Base-by-base conservation (phyloP, 1,140 invertebrate genomes). In the Uloborus diversus region DNA sequence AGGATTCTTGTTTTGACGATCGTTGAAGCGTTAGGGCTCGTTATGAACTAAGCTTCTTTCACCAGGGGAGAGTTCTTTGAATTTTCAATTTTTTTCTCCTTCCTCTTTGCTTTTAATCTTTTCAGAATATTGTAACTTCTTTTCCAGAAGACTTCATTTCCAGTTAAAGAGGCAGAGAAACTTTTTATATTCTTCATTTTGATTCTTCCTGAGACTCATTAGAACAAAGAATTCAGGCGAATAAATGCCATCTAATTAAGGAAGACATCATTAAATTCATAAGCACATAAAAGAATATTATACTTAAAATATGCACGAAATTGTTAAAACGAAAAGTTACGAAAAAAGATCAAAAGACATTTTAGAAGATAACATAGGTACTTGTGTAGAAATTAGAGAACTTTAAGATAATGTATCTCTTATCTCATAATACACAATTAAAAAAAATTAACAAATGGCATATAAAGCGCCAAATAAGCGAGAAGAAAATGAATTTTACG, bases 1-100 rank as follows among this genome's bases (percentile, higher is more conserved):
- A n/a, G n/a, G n/a, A 42, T 65, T 35, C 13, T 70, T 33, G 20
- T 70, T 70, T 65, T 70, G 27, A 70, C 27, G 23, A 27, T 56
- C 49, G 35, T 11, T 56, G 51, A 35, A 70, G 66, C 47, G 32
- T 70, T 37, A 28, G 23, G 51, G 28, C 66, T 70, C 35, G 66
- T 70, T 70, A 70, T 32, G 59, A 11, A 14, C 51, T 70, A 70
- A 70, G 47, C 66, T 51, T n/a, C 2, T 14, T 70, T 27, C 4
- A 33, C 56, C 27, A 70, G 17, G 37, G 37, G n/a, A n/a, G 37
- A 42, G 37, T 42, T 17, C 37, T n/a, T 42, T 2, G 17, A 42
- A 42, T 42, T 13, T 42, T 42, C n/a, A n/a, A n/a, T n/a, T n/a
- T n/a, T 42, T 42, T 42, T 1, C 9, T 13, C 37, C 17, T 42